These are phyloP conservation scores for Botia almorhae DNA, from an alignment of 2,797 vertebrate genomes.

Conservation along the genomic window DNA sequence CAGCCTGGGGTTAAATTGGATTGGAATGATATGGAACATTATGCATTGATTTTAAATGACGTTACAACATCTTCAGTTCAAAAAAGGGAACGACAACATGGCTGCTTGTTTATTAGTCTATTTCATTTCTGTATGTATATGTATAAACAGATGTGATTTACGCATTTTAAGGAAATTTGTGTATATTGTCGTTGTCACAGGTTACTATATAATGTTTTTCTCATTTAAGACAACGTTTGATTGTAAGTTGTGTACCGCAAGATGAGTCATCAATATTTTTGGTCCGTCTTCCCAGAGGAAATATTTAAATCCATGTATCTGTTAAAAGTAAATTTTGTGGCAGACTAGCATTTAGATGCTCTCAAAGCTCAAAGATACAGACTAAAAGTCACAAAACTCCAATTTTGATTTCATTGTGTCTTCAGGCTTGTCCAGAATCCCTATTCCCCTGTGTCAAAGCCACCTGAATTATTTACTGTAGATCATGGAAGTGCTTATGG, in stretches of 20 bases:
- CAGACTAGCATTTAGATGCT: background rate
- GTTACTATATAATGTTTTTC: too few species aligned
- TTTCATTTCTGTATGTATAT: too few species aligned
- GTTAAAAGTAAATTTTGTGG: background rate
- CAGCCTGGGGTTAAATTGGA: background rate
- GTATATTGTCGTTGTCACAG: too few species aligned
- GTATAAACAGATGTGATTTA: too few species aligned
- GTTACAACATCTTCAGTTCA: too few species aligned
- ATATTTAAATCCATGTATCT: background rate
- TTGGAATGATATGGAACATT: too few species aligned
- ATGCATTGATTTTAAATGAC: too few species aligned
- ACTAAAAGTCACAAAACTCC: background rate
- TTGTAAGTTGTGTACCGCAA: background rate
- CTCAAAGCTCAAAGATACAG: background rate
- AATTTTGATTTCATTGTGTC: background rate
- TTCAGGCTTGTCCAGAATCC: constrained; percentile 25
- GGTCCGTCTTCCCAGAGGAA: background rate
- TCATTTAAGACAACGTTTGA: background rate
- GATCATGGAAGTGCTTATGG: constrained; percentile 51
- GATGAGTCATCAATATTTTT: background rate
- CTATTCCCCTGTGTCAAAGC: constrained; percentile 38
- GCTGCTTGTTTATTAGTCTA: too few species aligned
- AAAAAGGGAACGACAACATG: too few species aligned
- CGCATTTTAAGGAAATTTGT: too few species aligned
- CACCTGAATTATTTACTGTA: constrained; percentile 56